These are phyloP conservation scores for Spatula clypeata DNA, from an alignment of 2,797 vertebrate species.

Conservation along the genomic window DNA sequence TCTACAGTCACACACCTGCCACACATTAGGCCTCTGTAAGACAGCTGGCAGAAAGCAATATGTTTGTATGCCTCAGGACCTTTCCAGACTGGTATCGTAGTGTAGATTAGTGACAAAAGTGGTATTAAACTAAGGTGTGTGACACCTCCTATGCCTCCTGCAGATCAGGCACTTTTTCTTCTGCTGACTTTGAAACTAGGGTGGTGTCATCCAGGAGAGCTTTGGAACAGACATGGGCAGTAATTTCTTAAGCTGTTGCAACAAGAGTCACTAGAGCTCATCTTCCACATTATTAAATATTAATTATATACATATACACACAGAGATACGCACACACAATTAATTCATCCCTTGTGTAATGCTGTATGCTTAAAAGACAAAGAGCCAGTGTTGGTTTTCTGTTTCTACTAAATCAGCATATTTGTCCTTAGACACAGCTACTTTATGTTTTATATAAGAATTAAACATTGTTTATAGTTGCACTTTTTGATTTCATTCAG, in stretches of 20 bases:
- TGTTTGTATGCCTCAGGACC: not conserved
- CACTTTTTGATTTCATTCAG: not conserved
- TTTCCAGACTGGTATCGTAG: accelerated
- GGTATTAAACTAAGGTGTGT: not conserved
- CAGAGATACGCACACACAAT: not conserved
- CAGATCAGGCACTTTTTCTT: not conserved
- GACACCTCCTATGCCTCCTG: not conserved
- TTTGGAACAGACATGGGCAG: not conserved
- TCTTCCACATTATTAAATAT: not conserved
- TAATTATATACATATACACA: not conserved
- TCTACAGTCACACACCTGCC: not conserved
- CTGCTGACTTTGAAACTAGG: accelerated
- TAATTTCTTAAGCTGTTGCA: not conserved
- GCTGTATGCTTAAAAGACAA: not conserved
- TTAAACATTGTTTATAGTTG: not conserved
- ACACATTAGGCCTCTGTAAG: not conserved
- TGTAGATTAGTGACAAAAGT: accelerated
- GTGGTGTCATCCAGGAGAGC: not conserved
- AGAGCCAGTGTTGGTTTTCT: not conserved
- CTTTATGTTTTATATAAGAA: not conserved
- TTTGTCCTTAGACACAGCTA: not conserved
- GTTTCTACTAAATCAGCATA: not conserved
- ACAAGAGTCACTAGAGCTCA: not conserved
- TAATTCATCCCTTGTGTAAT: not conserved
- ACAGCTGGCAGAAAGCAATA: not conserved